Conservation (phyloP, 2,113 vertebrate species). For the Anolis carolinensis region DNA sequence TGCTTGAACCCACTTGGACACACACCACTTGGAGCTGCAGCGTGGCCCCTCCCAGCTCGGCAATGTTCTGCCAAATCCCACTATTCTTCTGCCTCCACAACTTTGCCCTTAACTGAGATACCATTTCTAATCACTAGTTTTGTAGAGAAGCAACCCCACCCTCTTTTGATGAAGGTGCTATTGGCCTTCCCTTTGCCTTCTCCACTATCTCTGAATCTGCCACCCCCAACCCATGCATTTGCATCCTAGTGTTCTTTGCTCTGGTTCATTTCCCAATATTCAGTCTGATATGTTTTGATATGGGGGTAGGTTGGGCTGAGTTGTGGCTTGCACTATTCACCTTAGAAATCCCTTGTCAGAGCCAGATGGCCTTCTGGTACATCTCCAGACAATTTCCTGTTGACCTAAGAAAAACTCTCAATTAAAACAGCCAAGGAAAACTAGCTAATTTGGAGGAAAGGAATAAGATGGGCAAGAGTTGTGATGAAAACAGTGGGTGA, state of each 20-base stretch:
- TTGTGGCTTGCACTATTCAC: neutral
- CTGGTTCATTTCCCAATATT: neutral
- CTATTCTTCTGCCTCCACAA: conserved; percentile 47
- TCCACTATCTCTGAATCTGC: neutral
- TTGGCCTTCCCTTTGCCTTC: neutral
- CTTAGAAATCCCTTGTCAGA: neutral
- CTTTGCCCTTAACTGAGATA: conserved; percentile 64
- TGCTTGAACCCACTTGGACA: conserved; percentile 43
- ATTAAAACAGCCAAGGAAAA: neutral
- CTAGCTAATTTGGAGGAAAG: neutral
- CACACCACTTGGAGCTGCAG: conserved; percentile 46
- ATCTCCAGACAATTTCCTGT: neutral
- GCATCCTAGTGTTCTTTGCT: neutral
- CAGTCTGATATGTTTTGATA: neutral
- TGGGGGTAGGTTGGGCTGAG: neutral
- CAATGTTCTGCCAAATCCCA: conserved; percentile 29
- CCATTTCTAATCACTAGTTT: conserved; percentile 74
- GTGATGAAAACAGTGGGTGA: neutral
- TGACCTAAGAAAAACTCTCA: neutral
- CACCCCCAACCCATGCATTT: neutral
- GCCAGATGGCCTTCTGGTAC: neutral
- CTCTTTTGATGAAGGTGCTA: conserved; percentile 2
- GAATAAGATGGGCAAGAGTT: neutral
- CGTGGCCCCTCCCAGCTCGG: conserved; percentile 14
- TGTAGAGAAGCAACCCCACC: conserved; percentile 55